Conservation (phyloP, 1,140 invertebrate genomes). For the Magallana gigas region DNA sequence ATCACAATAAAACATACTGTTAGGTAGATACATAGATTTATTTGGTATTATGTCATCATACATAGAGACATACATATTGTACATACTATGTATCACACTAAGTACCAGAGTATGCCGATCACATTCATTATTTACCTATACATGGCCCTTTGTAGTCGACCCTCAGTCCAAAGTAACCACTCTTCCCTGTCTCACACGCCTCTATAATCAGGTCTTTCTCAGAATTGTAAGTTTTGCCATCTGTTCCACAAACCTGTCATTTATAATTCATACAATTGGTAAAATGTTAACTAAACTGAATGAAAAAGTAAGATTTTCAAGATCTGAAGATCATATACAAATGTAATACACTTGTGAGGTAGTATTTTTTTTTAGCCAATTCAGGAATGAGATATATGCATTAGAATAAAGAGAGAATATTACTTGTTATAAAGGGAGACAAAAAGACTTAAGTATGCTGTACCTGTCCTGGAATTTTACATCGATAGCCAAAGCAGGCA, state of each 20-base stretch:
- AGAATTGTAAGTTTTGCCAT: conserved; percentile 50
- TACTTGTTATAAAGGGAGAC: neutral
- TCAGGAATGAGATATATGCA: no score
- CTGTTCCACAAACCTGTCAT: conserved; percentile 54
- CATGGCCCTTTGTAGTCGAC: conserved; percentile 51
- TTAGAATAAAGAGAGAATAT: no score
- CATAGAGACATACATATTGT: no score
- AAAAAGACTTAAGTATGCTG: neutral
- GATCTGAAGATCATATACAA: no score
- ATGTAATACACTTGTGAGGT: no score
- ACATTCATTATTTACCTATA: conserved; percentile 40
- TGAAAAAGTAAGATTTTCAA: no score
- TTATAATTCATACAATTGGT: neutral
- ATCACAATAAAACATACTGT: no score
- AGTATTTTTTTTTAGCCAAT: no score
- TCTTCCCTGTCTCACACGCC: conserved; percentile 48
- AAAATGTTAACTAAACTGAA: neutral
- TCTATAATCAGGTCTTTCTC: conserved; percentile 46
- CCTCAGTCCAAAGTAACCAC: conserved; percentile 12
- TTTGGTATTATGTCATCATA: neutral
- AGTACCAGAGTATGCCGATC: neutral
- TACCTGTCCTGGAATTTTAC: conserved; percentile 45
- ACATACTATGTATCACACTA: no score
- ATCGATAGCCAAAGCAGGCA: conserved; percentile 45
- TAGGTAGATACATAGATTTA: no score